Evolutionary conservation across 2,113 vertebrate species (phyloP).

Genomic region (Anolis carolinensis): DNA sequence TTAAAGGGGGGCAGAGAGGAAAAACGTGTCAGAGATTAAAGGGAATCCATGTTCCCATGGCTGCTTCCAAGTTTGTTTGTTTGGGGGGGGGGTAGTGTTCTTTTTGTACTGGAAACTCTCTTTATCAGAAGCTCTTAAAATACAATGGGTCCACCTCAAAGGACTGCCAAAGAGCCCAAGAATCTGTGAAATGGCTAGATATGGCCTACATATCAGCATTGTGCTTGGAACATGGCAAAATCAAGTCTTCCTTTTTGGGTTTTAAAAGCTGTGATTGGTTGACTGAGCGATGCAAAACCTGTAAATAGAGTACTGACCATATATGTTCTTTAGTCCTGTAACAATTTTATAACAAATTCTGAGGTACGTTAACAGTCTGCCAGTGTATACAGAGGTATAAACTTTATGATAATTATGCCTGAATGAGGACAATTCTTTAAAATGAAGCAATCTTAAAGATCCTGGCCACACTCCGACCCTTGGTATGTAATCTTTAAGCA

Average conservation of each 20-base stretch:
- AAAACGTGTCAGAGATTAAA: background rate
- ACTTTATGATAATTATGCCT: background rate
- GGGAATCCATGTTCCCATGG: background rate
- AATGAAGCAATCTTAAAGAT: background rate
- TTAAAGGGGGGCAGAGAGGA: background rate
- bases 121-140: background rate
- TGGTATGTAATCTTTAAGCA: background rate
- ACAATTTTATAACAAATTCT: background rate
- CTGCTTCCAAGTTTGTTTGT: background rate
- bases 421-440: background rate
- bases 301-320: no score
- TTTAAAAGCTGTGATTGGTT: no score
- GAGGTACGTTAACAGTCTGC: background rate
- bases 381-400: background rate
- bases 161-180: no score
- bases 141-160: no score
- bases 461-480: background rate
- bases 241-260: no score
- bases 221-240: no score
- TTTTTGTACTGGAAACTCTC: background rate
- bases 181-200: no score
- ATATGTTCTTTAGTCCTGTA: background rate
- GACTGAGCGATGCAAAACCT: no score
- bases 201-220: no score
- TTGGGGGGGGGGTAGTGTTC: background rate